phyloP scores from a whole-genome alignment of 2,113 vertebrate species.

The Campylomormyrus tamandua region DNA sequence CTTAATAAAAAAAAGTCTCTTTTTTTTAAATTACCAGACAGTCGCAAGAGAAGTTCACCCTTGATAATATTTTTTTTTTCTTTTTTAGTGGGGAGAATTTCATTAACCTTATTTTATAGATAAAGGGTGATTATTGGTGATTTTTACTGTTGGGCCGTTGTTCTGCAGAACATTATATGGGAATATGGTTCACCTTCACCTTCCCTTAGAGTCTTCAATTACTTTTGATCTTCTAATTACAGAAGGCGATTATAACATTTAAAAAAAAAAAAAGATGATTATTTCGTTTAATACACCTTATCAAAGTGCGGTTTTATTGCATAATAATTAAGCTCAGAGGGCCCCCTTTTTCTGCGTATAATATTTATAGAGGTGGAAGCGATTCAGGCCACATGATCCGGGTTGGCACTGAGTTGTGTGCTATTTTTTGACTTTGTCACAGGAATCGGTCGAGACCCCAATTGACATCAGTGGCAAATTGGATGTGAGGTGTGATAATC shows the following conservation, averaged over 20 bases:
- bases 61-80: slow-evolving; percentile 17
- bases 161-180: slow-evolving; percentile 51
- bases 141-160: slow-evolving; percentile 45
- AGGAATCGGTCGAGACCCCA: slow-evolving; percentile 57
- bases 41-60: neutral
- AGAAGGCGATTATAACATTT: slow-evolving; percentile 67
- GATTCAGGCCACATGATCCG: slow-evolving; percentile 31
- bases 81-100: slow-evolving; percentile 29
- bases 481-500: slow-evolving; percentile 47
- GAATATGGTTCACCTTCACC: slow-evolving; percentile 71
- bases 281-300: slow-evolving; percentile 75
- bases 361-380: slow-evolving; percentile 36
- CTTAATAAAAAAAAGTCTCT: neutral
- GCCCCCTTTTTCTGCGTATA: slow-evolving; percentile 1
- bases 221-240: slow-evolving; percentile 70
- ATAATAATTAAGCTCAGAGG: slow-evolving; percentile 67
- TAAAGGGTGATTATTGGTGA: slow-evolving; percentile 33
- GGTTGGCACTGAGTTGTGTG: slow-evolving; percentile 45
- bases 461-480: slow-evolving; percentile 53
- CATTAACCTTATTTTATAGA: slow-evolving; percentile 36
- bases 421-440: slow-evolving; percentile 58
- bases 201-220: slow-evolving; percentile 60
- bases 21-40: slow-evolving; percentile 21
- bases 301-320: slow-evolving; percentile 54
- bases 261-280: slow-evolving; percentile 62